phyloP scores from a whole-genome alignment of 2,797 vertebrate genomes.

The Forpus xanthops region DNA sequence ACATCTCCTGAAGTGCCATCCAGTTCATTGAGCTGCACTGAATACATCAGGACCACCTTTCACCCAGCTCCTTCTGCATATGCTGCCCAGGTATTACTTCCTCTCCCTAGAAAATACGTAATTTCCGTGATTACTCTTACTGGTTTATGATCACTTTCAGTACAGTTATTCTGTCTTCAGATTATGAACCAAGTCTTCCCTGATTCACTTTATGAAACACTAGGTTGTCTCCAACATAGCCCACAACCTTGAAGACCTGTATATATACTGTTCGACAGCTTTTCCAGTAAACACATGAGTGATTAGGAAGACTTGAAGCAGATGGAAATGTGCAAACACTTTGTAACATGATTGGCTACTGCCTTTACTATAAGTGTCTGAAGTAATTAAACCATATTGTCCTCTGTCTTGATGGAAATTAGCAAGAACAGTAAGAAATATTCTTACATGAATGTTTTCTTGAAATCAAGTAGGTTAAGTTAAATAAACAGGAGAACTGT shows the following conservation, averaged over 20 bases:
- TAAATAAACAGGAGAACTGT: neutral
- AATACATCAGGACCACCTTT: neutral
- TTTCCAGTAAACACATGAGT: neutral
- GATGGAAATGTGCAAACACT: neutral
- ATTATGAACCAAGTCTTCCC: neutral
- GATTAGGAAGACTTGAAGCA: neutral
- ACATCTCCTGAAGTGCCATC: neutral
- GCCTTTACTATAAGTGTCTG: neutral
- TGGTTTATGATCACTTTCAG: neutral
- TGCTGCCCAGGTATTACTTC: neutral
- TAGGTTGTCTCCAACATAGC: neutral
- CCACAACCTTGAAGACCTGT: neutral
- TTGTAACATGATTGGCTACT: neutral
- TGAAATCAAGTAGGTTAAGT: neutral
- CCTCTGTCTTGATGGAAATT: neutral
- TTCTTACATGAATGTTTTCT: neutral
- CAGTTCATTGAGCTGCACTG: neutral
- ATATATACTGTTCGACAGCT: neutral
- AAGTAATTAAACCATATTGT: neutral
- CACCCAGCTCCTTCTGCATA: neutral
- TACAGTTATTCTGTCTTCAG: neutral
- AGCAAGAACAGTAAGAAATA: neutral
- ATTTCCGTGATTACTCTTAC: neutral
- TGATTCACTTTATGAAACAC: neutral
- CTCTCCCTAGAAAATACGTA: neutral